Evolutionary conservation across 2,113 vertebrate species (phyloP), one percentile per base, ranked within the genome.

Genomic region (Poecile atricapillus): DNA sequence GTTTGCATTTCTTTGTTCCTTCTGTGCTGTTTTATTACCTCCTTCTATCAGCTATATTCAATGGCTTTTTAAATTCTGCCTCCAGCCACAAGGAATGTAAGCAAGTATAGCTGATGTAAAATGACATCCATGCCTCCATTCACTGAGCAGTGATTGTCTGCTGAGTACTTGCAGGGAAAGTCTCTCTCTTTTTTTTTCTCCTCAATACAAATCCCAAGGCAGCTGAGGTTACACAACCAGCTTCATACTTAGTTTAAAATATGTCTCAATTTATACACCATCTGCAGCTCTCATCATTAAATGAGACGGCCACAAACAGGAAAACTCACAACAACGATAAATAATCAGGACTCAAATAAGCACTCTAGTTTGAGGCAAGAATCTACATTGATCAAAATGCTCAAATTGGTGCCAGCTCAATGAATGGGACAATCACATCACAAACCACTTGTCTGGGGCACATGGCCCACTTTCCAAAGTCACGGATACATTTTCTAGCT

Each of bases 71-170:
- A 94, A 94, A 95, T 90, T 95, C 95, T 95, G 88, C 96, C 89
- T 91, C 79, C 90, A 93, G 95, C 90, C 91, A 96, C 86, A 89
- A 95, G 93, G 81, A 95, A 96, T 83, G 84, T 93, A 94, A 97
- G 93, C 93, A 95, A 96, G 93, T 93, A 85, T 37, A 89, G 89
- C 89, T 93, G 96, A 97, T 96, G 78, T 91, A 94, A 95, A 95
- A 90, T 90, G 92, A 96, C 94, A 97, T 95, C 81, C 84, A 62
- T 97, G 96, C 90, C 87, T 96, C 87, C 90, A 90, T 94, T 95
- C 79, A 90, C 89, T 95, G 92, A 92, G 83, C 89, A 91, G 88
- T 87, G 92, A 95, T 84, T 94, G 93, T 96, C 89, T 94, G 85
- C 31, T 55, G 64, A 95, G 83, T 89, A 95, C 83, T 96, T 96